phyloP scores from a whole-genome alignment of 30 jellyfish, hydroid and myxozoan species.

The Chironex yamaguchii region DNA sequence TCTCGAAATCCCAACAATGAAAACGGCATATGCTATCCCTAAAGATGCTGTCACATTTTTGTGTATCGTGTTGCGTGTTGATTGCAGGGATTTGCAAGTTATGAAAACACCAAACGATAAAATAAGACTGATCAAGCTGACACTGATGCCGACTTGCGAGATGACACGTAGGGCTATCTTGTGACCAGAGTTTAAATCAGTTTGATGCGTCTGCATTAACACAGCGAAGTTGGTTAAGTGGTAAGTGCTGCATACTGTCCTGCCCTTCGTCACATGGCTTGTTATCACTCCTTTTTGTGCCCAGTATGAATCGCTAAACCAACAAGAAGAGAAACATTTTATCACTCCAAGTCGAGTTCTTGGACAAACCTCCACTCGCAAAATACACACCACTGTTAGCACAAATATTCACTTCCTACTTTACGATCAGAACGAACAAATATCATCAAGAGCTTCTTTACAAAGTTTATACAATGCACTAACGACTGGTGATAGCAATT shows the following conservation, averaged over 20 bases:
- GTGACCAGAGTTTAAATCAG: slow-evolving; percentile 49
- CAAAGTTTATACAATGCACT: no score
- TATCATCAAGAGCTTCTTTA: no score
- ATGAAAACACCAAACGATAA: slow-evolving; percentile 75
- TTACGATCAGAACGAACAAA: no score
- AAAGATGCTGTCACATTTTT: slow-evolving; percentile 74
- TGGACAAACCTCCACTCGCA: background rate
- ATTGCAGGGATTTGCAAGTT: slow-evolving; percentile 77
- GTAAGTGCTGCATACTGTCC: slow-evolving; percentile 67
- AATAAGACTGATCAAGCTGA: slow-evolving; percentile 72
- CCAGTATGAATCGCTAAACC: slow-evolving; percentile 63
- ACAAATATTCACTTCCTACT: no score
- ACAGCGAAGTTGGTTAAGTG: slow-evolving; percentile 86
- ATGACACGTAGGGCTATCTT: slow-evolving; percentile 57
- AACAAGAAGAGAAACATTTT: background rate
- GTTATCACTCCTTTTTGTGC: slow-evolving; percentile 69
- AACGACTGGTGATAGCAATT: no score
- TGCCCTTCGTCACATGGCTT: slow-evolving; percentile 6
- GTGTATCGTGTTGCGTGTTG: slow-evolving; percentile 82
- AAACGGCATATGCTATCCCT: slow-evolving; percentile 76
- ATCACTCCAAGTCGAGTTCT: background rate
- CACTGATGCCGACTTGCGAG: slow-evolving; percentile 81
- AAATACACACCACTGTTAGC: no score
- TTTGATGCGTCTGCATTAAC: slow-evolving; percentile 60
- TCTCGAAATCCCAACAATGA: slow-evolving; percentile 83